Percentiles rank a stretch among this genome's conserved stretches.
phyloP scores from a whole-genome alignment of 2,113 vertebrate species.

The Phylloscopus trochiloides region DNA sequence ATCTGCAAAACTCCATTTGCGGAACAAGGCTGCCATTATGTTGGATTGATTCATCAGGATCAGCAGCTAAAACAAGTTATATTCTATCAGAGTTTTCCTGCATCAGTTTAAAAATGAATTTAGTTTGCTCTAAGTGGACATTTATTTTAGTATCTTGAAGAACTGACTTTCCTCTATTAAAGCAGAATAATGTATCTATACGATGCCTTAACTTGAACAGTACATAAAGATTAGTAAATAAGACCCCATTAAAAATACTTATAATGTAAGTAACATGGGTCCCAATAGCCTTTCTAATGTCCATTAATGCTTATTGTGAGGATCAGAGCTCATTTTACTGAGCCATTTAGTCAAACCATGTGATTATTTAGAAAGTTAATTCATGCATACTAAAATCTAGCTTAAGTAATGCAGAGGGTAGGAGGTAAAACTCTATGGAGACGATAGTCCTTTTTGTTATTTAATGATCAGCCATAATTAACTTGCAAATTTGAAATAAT shows the following conservation, averaged over 20 bases:
- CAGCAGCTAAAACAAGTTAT: constrained; percentile 52
- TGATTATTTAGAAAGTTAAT: constrained; percentile 88
- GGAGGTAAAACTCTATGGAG: constrained; percentile 84
- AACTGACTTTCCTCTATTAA: constrained; percentile 71
- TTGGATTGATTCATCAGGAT: constrained; percentile 67
- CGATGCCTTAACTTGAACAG: constrained; percentile 74
- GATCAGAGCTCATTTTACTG: constrained; percentile 85
- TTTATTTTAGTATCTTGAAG: constrained; percentile 73
- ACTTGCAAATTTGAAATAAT: constrained; percentile 90
- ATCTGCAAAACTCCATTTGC: constrained; percentile 54
- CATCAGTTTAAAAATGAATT: constrained; percentile 72
- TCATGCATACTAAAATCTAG: constrained; percentile 85
- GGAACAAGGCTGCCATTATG: constrained; percentile 48
- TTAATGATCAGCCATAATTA: constrained; percentile 88
- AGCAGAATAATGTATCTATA: constrained; percentile 72
- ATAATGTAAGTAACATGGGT: constrained; percentile 79
- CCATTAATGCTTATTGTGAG: constrained; percentile 83
- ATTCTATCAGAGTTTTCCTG: constrained; percentile 55
- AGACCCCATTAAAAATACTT: constrained; percentile 82
- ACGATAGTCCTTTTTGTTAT: constrained; percentile 85
- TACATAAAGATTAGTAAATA: constrained; percentile 84
- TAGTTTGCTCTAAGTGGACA: constrained; percentile 68
- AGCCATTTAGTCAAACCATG: constrained; percentile 84
- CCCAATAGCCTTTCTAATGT: constrained; percentile 82
- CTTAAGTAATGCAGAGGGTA: constrained; percentile 84